phyloP scores from a whole-genome alignment of 2,888 invertebrate species.

The Heliconius aoede region DNA sequence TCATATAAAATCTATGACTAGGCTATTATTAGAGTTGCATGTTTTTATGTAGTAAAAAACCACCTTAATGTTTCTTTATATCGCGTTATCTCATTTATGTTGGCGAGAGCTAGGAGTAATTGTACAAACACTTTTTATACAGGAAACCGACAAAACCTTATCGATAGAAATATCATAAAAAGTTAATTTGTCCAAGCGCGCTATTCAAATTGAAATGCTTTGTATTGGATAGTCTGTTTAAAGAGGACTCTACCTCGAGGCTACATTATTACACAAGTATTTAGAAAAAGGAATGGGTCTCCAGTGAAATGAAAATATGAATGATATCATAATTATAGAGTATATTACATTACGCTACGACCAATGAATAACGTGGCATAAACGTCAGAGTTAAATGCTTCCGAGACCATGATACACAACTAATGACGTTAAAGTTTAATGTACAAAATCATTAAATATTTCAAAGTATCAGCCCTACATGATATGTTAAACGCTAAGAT shows the following conservation, averaged over 20 bases:
- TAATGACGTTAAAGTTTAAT: no score
- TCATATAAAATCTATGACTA: not conserved
- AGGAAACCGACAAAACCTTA: not conserved
- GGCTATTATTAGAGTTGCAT: not conserved
- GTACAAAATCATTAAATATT: not conserved
- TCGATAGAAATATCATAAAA: not conserved
- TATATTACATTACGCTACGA: not conserved
- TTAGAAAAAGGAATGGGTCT: no score
- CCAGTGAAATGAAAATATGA: no score
- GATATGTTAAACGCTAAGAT: slow-evolving; percentile 24
- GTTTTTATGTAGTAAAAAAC: not conserved
- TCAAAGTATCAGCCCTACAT: slow-evolving; percentile 30
- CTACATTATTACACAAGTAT: no score
- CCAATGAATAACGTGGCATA: not conserved
- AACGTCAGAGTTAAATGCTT: not conserved
- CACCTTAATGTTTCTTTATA: not conserved
- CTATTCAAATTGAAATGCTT: not conserved
- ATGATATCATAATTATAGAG: not conserved
- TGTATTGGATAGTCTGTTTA: not conserved
- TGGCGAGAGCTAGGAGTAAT: not conserved
- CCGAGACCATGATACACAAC: not conserved
- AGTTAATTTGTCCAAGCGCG: not conserved
- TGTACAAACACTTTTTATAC: not conserved
- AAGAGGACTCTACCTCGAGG: not conserved
- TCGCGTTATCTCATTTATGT: not conserved